Base-by-base conservation (phyloP, 2,888 invertebrate species). In the Clusia tigrina region DNA sequence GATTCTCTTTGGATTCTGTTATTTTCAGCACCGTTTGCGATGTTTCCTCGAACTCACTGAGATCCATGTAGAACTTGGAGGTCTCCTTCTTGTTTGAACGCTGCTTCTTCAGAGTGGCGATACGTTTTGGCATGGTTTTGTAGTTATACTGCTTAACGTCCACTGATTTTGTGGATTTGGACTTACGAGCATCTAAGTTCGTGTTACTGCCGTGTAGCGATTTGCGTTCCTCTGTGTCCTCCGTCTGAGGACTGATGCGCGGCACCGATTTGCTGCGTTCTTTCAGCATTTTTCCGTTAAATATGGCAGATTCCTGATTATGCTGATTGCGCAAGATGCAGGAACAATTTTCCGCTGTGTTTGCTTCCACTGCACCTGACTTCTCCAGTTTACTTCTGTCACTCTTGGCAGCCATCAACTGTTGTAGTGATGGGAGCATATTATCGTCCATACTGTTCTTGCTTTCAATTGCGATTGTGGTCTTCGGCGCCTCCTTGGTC, bases 61-160 rank as follows among this genome's bases (percentile, higher is more conserved):
- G 87, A 72, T 90, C 90, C 65, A 88, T 89, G 73, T 91, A 91
- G 78, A 91, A 91, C 69, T 87, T 89, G 1, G 90, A 88, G 1
- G 87, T 87, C 32, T 87, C 87, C 37, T 87, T 85, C 74, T 87
- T 87, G 56, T 86, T 87, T 24, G 87, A 87, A 71, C 89, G 87
- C 69, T 87, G 89, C 76, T 90, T 90, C 75, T 90, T 90, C 55
- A 90, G 79, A 77, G 88, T 90, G n/a, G 88, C 87, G 72, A 90
- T 89, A 78, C 89, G 88, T 83, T 90, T 90, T 78, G 89, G 90
- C 80, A 90, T 85, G 15, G 89, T 88, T 85, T 90, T 90, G 51
- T 88, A 86, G 69, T 87, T 90, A 74, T 89, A 90, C 84, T 87
- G 87, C 77, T 86, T 87, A 48, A 88, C 85, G 80, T 88, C 88